These are phyloP conservation scores for Poecilia latipinna DNA, from an alignment of 2,113 vertebrate species.

Conservation along the genomic window DNA sequence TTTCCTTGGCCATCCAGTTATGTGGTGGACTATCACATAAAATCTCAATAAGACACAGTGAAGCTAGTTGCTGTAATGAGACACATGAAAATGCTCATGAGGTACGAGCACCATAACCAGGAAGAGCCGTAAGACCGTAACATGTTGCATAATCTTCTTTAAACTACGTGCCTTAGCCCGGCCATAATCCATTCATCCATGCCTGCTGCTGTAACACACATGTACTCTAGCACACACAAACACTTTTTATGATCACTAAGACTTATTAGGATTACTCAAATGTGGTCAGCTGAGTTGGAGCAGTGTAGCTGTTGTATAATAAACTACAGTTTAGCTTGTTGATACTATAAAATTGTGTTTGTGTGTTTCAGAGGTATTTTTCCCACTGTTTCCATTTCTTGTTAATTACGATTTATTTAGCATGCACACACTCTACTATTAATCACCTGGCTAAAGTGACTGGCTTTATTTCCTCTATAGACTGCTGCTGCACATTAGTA, in stretches of 20 bases:
- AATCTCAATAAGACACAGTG: too few relatives aligned
- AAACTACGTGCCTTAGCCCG: conserved; percentile 39
- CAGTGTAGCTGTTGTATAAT: conserved; percentile 39
- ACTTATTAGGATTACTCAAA: conserved; percentile 41
- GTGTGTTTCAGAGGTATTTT: not conserved
- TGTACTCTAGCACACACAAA: conserved; percentile 30
- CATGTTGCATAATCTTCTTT: conserved; percentile 70
- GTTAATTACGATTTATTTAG: conserved; percentile 26
- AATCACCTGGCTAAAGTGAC: too few relatives aligned
- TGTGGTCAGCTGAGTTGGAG: conserved; percentile 39
- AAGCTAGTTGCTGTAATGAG: not conserved
- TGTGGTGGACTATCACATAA: too few relatives aligned
- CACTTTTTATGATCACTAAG: conserved; percentile 26
- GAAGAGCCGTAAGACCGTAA: conserved; percentile 54
- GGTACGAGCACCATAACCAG: not conserved
- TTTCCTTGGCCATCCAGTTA: too few relatives aligned
- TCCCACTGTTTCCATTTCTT: conserved; percentile 21
- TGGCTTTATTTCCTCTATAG: not conserved
- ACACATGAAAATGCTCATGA: not conserved
- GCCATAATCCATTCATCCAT: conserved; percentile 72
- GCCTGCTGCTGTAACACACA: conserved; percentile 53
- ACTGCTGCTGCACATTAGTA: not conserved
- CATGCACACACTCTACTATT: not conserved
- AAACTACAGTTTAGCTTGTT: conserved; percentile 52
- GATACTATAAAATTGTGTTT: conserved; percentile 18